phyloP scores from a whole-genome alignment of 35 echinoderm and acorn worm species.

The Ophioderma brevispina region DNA sequence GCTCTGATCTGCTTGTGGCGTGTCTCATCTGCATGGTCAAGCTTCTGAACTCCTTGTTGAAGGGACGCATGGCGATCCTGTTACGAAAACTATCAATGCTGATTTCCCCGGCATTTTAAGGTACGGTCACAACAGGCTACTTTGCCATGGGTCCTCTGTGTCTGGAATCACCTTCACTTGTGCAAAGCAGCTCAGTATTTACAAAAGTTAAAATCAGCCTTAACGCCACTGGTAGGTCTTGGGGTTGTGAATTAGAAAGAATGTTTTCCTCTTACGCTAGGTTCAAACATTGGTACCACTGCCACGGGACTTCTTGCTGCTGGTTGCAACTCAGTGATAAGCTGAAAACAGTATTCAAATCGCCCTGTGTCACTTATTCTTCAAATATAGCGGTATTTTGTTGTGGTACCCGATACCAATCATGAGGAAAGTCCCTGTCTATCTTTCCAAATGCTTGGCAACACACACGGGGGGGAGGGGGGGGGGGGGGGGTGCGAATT shows the following conservation, averaged over 20 bases:
- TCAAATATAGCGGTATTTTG: constrained; percentile 88
- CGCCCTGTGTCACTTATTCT: constrained; percentile 89
- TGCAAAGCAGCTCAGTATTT: constrained; percentile 98
- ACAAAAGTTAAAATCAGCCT: constrained; percentile 89
- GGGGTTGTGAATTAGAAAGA: constrained; percentile 82
- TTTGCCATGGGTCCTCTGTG: constrained; percentile 88
- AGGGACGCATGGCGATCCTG: constrained; percentile 73
- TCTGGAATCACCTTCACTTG: constrained; percentile 82
- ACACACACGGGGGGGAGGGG: too few species aligned
- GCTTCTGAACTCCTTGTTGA: constrained; percentile 75
- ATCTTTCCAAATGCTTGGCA: constrained; percentile 80
- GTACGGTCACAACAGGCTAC: constrained; percentile 87
- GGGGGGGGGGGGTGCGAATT: too few species aligned
- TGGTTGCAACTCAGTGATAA: constrained; percentile 73
- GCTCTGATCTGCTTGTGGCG: constrained; percentile 69
- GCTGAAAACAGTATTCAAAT: constrained; percentile 84
- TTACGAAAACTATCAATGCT: constrained; percentile 82
- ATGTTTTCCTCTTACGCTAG: constrained; percentile 95
- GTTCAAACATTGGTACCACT: constrained; percentile 93
- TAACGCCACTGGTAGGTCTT: constrained; percentile 92
- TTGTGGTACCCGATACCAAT: constrained; percentile 93
- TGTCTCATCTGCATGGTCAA: constrained; percentile 87
- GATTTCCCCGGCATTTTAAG: constrained; percentile 82
- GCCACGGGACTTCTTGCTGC: constrained; percentile 80
- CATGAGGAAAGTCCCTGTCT: constrained; percentile 72